Conservation (phyloP, 2,888 invertebrate species). For the Drosophila putrida region DNA sequence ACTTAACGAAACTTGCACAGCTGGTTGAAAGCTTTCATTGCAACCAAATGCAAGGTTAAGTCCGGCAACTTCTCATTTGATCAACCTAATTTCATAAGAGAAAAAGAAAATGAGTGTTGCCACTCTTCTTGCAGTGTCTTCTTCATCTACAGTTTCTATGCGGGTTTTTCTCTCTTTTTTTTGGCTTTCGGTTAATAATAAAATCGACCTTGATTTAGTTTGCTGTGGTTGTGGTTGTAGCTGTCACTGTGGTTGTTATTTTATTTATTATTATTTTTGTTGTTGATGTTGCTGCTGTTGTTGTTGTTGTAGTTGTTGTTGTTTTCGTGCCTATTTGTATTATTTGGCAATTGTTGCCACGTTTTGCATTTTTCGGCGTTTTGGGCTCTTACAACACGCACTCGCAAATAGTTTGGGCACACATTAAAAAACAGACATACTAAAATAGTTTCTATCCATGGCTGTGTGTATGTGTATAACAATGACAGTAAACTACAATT, state of each 20-base stretch:
- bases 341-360: conserved; percentile 73
- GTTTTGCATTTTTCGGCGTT: conserved; percentile 66
- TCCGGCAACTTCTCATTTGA: background rate
- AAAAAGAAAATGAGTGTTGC: conserved; percentile 7
- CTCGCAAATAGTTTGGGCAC: conserved; percentile 52
- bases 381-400: conserved; percentile 58
- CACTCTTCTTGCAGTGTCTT: conserved; percentile 14
- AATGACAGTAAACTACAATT: conserved; percentile 22
- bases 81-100: background rate
- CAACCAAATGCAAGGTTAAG: background rate
- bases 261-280: conserved; percentile 23
- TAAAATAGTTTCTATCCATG: background rate
- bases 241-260: conserved; percentile 27
- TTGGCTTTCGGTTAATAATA: conserved; percentile 68
- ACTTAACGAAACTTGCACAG: background rate
- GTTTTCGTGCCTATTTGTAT: conserved; percentile 67
- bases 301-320: conserved; percentile 26
- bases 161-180: conserved; percentile 37
- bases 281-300: background rate
- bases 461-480: background rate
- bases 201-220: conserved; percentile 81
- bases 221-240: conserved; percentile 20
- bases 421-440: conserved; percentile 20
- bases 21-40: background rate
- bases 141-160: conserved; percentile 13